phyloP scores from a whole-genome alignment of 2,113 vertebrate genomes.

The Toxotes jaculatrix region DNA sequence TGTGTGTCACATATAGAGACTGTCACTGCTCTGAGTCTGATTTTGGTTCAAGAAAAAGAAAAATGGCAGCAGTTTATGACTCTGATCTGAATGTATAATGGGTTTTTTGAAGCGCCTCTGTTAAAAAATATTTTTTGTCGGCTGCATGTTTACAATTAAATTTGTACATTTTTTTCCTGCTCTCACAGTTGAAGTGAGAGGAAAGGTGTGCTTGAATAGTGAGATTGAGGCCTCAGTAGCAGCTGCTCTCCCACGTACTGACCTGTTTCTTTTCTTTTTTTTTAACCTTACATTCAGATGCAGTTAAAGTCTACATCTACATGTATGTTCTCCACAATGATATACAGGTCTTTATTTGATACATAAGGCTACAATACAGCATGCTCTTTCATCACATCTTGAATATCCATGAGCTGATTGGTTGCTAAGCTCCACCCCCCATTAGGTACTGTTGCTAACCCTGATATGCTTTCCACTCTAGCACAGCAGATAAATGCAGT shows the following conservation, averaged over 20 bases:
- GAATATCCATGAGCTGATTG: background rate
- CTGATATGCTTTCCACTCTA: background rate
- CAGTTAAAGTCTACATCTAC: background rate
- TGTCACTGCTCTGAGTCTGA: slow-evolving; percentile 38
- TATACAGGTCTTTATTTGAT: background rate
- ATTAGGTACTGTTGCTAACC: background rate
- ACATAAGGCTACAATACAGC: background rate
- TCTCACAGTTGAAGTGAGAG: slow-evolving; percentile 8
- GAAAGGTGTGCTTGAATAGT: slow-evolving; percentile 42
- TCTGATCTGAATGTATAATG: slow-evolving; percentile 60
- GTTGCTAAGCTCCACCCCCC: too few relatives aligned
- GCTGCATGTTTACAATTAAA: slow-evolving; percentile 47
- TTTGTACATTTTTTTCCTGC: slow-evolving; percentile 10
- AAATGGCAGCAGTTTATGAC: slow-evolving; percentile 22
- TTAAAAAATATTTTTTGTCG: slow-evolving; percentile 34
- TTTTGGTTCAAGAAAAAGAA: slow-evolving; percentile 1
- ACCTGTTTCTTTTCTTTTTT: slow-evolving; percentile 11
- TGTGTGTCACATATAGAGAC: slow-evolving; percentile 30
- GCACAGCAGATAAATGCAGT: background rate
- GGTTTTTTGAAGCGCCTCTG: slow-evolving; percentile 16
- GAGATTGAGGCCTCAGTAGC: slow-evolving; percentile 34
- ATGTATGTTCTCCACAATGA: background rate
- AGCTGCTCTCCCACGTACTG: slow-evolving; percentile 46
- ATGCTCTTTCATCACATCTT: background rate
- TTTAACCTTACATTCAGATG: slow-evolving; percentile 18